phyloP scores from a whole-genome alignment of 2,113 vertebrate species.

The Echinops telfairi region DNA sequence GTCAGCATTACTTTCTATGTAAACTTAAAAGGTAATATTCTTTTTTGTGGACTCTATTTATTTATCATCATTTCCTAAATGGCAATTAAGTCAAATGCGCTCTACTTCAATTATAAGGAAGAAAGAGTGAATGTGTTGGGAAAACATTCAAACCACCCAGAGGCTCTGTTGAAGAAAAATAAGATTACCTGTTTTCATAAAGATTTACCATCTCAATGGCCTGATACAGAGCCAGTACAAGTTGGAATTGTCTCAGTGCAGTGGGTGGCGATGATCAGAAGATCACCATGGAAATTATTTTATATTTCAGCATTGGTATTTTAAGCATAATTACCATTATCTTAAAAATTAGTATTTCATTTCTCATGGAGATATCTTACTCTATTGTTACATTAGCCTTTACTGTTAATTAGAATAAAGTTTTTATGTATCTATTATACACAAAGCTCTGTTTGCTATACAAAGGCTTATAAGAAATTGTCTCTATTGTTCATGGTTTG shows the following conservation, averaged over 20 bases:
- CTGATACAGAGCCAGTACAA: no score
- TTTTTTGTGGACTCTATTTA: constrained; percentile 17
- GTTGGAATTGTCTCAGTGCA: no score
- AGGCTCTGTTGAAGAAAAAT: no score
- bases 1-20: neutral
- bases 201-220: no score
- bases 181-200: no score
- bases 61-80: neutral
- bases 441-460: constrained; percentile 11
- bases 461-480: neutral
- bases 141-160: no score
- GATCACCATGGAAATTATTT: neutral
- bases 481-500: neutral
- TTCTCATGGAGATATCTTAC: neutral
- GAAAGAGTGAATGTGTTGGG: no score
- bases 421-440: neutral
- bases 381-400: neutral
- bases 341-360: constrained; percentile 39
- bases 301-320: constrained; percentile 27
- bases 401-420: constrained; percentile 18
- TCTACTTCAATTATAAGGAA: neutral
- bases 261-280: no score
- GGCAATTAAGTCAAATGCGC: constrained; percentile 16
- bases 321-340: neutral
- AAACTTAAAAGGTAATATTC: neutral